Percentiles rank a stretch among this genome's conserved stretches.
These are phyloP conservation scores for Diabrotica virgifera DNA, from an alignment of 1,140 invertebrate genomes.

Conservation along the genomic window DNA sequence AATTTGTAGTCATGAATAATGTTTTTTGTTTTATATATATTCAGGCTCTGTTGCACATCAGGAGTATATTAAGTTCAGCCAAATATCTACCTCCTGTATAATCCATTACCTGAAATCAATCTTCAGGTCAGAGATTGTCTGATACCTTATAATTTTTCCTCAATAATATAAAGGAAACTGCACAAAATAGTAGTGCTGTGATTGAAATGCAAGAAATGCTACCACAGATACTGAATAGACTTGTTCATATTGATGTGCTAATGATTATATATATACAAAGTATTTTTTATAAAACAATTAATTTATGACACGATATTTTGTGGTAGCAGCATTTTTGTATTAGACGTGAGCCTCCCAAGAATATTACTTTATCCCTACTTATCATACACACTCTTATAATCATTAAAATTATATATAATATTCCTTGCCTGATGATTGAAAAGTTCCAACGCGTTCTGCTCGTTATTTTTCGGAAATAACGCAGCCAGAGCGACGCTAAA, in stretches of 20 bases:
- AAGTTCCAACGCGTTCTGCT: slow-evolving; percentile 18
- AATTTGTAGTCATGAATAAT: slow-evolving; percentile 15
- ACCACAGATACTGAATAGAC: background rate
- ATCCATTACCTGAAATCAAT: background rate
- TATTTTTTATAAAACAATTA: background rate
- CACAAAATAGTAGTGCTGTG: slow-evolving; percentile 16
- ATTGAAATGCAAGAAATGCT: background rate
- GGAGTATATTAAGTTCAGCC: slow-evolving; percentile 23
- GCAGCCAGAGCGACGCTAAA: background rate
- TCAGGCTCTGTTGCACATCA: slow-evolving; percentile 22
- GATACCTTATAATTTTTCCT: background rate
- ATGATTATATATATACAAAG: background rate
- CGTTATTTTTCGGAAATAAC: slow-evolving; percentile 27
- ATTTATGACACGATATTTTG: background rate
- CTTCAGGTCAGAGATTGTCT: slow-evolving; percentile 10
- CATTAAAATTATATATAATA: background rate
- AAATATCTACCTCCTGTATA: slow-evolving; percentile 28
- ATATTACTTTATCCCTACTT: background rate
- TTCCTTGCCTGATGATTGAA: background rate
- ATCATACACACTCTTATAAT: background rate
- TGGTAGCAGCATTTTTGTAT: slow-evolving; percentile 5
- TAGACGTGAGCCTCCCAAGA: background rate
- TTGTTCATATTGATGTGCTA: background rate
- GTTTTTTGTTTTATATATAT: slow-evolving; percentile 6
- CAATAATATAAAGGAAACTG: slow-evolving; percentile 11